phyloP scores from a whole-genome alignment of 2,797 vertebrate species.

The Artibeus lituratus region DNA sequence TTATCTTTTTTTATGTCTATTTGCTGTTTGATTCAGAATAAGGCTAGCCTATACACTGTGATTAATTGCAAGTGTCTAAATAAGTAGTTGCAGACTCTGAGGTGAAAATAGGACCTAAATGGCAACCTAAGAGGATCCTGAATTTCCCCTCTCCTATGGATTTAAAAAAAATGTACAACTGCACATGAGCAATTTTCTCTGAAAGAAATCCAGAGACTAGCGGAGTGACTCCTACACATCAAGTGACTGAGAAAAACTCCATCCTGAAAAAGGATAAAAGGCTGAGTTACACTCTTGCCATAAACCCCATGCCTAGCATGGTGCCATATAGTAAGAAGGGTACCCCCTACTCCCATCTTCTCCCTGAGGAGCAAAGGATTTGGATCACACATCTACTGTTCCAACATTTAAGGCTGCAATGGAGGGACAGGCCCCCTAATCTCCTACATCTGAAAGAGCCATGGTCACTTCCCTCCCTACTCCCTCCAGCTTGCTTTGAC shows the following conservation, averaged over 20 bases:
- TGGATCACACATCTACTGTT: background rate
- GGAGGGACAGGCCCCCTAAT: background rate
- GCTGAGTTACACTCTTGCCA: background rate
- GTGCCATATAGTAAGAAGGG: background rate
- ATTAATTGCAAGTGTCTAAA: background rate
- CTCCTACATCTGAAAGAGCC: background rate
- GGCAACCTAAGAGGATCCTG: background rate
- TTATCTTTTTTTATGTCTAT: background rate
- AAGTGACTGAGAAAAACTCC: background rate
- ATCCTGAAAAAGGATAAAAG: background rate
- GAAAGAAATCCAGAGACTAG: background rate
- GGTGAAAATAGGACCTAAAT: background rate
- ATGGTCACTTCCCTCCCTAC: background rate
- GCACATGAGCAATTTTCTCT: background rate
- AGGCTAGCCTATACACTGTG: background rate
- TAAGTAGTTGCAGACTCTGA: background rate
- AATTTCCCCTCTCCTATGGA: background rate
- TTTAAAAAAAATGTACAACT: background rate
- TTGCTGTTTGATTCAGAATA: background rate
- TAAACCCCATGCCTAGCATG: background rate
- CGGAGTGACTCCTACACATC: background rate
- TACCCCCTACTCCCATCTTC: background rate
- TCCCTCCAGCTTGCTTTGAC: background rate
- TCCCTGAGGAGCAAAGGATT: background rate
- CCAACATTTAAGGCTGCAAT: background rate